Percentiles rank a stretch among this genome's conserved stretches.
phyloP scores from a whole-genome alignment of 2,888 invertebrate genomes.

The Flexamia atlantica region DNA sequence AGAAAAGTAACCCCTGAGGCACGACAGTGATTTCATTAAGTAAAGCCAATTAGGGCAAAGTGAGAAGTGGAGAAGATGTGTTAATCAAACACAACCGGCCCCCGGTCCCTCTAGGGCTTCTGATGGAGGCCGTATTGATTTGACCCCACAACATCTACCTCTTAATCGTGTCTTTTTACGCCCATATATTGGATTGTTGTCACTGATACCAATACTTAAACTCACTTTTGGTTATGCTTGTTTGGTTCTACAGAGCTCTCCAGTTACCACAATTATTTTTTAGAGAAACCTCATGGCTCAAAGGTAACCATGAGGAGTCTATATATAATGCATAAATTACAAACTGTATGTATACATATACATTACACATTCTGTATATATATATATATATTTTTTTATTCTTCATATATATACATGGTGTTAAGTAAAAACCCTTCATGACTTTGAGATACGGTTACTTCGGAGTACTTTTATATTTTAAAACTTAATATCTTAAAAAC shows the following conservation, averaged over 20 bases:
- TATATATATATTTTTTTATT: no score
- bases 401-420: no score
- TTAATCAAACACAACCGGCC: conserved; percentile 41
- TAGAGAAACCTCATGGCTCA: no score
- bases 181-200: conserved; percentile 24
- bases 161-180: conserved; percentile 14
- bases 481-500: no score
- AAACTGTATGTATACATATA: no score
- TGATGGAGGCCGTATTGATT: conserved; percentile 51
- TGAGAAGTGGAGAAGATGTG: conserved; percentile 15
- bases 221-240: conserved; percentile 4
- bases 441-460: no score
- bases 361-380: no score
- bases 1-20: no score
- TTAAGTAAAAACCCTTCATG: no score
- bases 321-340: no score
- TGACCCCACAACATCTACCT: conserved; percentile 16
- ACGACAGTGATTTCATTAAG: conserved; percentile 1
- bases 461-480: no score
- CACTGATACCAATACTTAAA: conserved; percentile 23
- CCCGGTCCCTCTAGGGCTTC: not conserved
- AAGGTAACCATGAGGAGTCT: no score
- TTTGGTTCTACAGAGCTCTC: not conserved
- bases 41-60: not conserved
- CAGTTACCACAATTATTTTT: not conserved